Conservation (phyloP, 2,888 invertebrate species). For the Aphrophora alni region DNA sequence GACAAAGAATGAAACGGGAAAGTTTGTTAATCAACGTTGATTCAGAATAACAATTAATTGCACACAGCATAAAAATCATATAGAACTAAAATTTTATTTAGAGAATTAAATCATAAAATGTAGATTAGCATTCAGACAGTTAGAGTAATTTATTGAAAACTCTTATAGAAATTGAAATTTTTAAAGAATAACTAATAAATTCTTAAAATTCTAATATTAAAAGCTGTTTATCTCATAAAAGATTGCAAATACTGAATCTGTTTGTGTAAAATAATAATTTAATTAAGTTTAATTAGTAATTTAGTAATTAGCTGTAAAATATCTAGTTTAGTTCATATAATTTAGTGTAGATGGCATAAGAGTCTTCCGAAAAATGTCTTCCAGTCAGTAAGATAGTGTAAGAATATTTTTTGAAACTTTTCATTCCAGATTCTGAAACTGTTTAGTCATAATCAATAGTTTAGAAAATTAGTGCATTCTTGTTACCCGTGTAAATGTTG, state of each 20-base stretch:
- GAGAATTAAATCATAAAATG: no score
- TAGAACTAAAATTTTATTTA: no score
- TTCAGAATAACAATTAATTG: no score
- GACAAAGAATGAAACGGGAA: no score
- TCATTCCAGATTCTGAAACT: not conserved
- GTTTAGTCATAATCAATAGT: not conserved
- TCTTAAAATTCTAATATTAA: no score
- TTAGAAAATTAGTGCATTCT: not conserved
- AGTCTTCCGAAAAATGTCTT: not conserved
- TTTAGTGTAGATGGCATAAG: not conserved
- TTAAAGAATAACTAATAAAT: no score
- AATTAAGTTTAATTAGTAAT: not conserved
- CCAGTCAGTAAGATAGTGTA: not conserved
- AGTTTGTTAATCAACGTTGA: no score
- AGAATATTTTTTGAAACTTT: constrained; percentile 5
- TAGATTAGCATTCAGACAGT: no score
- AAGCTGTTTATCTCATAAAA: no score
- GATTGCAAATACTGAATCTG: not conserved
- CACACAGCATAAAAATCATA: no score
- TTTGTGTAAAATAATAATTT: not conserved
- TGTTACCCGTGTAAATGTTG: not conserved
- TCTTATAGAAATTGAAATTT: no score
- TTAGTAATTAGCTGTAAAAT: not conserved
- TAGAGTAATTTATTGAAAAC: no score
- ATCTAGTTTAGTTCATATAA: not conserved